Evolutionary conservation across 1,140 invertebrate genomes (phyloP).

Genomic region (Drosophila persimilis): DNA sequence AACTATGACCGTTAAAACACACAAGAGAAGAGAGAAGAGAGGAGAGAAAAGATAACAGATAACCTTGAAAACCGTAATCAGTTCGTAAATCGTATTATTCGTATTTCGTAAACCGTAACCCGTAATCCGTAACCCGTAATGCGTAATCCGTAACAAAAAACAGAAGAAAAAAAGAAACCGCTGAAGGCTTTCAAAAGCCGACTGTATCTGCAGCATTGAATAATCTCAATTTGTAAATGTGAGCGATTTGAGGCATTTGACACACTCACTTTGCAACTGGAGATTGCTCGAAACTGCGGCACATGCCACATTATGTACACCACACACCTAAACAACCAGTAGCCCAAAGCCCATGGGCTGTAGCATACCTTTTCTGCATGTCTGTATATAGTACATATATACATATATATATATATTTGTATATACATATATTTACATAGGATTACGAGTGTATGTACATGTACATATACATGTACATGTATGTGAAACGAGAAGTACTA

Average conservation of each 20-base stretch:
- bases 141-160: constrained; percentile 7
- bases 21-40: no score
- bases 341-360: constrained; percentile 1
- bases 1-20: neutral
- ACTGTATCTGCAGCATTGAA: constrained; percentile 74
- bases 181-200: constrained; percentile 5
- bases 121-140: constrained; percentile 46
- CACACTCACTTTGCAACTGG: constrained; percentile 83
- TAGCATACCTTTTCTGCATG: constrained; percentile 32
- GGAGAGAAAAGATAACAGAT: neutral
- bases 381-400: constrained; percentile 5
- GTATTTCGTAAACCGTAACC: constrained; percentile 34
- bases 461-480: neutral
- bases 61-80: constrained; percentile 28
- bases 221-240: constrained; percentile 84
- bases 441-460: constrained; percentile 1
- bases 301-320: constrained; percentile 72
- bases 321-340: constrained; percentile 22
- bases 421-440: neutral
- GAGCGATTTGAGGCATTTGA: constrained; percentile 72
- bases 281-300: constrained; percentile 82
- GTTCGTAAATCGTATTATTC: constrained; percentile 36
- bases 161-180: constrained; percentile 1
- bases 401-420: constrained; percentile 4
- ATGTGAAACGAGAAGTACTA: constrained; percentile 12